Conservation (phyloP, 2,797 vertebrate genomes). For the Leucoraja ocellata region DNA sequence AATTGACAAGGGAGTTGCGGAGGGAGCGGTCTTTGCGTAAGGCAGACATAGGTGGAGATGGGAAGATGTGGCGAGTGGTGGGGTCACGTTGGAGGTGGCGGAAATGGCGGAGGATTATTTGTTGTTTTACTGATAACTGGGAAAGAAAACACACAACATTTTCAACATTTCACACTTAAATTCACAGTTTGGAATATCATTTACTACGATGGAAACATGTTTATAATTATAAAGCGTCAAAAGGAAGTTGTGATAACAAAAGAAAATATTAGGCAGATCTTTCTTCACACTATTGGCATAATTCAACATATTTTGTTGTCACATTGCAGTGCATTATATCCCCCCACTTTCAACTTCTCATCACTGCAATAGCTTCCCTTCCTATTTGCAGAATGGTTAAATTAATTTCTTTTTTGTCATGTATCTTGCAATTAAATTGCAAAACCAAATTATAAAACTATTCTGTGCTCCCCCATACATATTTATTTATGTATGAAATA, state of each 20-base stretch:
- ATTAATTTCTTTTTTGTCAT: not conserved
- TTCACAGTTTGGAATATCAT: not conserved
- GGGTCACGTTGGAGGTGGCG: too few species aligned
- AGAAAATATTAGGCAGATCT: not conserved
- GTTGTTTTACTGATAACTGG: not conserved
- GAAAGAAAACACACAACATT: not conserved
- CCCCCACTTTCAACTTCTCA: not conserved
- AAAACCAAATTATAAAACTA: not conserved
- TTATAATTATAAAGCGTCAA: not conserved
- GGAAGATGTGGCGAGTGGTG: too few species aligned
- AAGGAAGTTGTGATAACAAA: not conserved
- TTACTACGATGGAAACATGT: not conserved
- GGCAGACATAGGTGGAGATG: too few species aligned
- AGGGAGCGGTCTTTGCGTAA: too few species aligned
- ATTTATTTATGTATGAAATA: not conserved
- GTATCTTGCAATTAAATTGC: not conserved
- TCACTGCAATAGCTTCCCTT: not conserved
- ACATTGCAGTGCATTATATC: not conserved
- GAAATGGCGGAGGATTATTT: too few species aligned
- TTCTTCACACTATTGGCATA: not conserved
- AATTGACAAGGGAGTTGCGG: too few species aligned
- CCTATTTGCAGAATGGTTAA: not conserved
- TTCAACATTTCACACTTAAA: not conserved
- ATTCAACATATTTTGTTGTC: not conserved
- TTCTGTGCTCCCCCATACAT: not conserved